These are phyloP conservation scores for Rhopalosiphum padi DNA, from an alignment of 1,140 invertebrate species.

Conservation along the genomic window DNA sequence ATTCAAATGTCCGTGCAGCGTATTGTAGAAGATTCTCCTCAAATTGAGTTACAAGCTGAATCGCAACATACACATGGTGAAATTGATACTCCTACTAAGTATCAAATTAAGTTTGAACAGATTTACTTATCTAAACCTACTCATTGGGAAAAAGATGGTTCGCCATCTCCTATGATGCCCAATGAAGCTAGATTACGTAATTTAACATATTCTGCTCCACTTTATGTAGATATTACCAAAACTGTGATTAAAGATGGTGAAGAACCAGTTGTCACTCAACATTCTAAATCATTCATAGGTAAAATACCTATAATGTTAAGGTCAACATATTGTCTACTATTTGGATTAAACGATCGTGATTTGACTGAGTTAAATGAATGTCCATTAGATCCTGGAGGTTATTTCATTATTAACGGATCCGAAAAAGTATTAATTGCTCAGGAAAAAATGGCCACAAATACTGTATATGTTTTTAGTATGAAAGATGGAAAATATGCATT, in stretches of 20 bases:
- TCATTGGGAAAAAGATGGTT: conserved; percentile 99
- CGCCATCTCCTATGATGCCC: conserved; percentile 98
- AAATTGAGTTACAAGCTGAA: conserved; percentile 96
- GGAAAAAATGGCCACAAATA: conserved; percentile 99
- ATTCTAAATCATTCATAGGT: conserved; percentile 98
- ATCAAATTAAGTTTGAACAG: conserved; percentile 96
- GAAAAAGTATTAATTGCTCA: conserved; percentile 97
- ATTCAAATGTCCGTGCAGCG: conserved; percentile 99
- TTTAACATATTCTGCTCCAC: conserved; percentile 93
- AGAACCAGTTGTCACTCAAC: conserved; percentile 90
- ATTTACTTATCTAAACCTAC: conserved; percentile 99
- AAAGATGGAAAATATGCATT: conserved; percentile 98
- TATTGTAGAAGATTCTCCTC: conserved; percentile 98
- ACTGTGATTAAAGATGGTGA: conserved; percentile 90
- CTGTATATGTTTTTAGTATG: conserved; percentile 99
- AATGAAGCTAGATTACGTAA: conserved; percentile 93
- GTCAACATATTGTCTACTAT: conserved; percentile 94
- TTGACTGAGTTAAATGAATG: conserved; percentile 98
- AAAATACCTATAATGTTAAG: conserved; percentile 99
- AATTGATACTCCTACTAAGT: conserved; percentile 89
- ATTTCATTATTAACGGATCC: conserved; percentile 96
- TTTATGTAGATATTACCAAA: conserved; percentile 98
- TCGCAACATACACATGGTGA: conserved; percentile 93
- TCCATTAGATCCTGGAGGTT: conserved; percentile 96
- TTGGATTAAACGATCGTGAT: conserved; percentile 95